Evolutionary conservation across 2,113 vertebrate genomes (phyloP).

Genomic region (Gasterosteus nipponicus): DNA sequence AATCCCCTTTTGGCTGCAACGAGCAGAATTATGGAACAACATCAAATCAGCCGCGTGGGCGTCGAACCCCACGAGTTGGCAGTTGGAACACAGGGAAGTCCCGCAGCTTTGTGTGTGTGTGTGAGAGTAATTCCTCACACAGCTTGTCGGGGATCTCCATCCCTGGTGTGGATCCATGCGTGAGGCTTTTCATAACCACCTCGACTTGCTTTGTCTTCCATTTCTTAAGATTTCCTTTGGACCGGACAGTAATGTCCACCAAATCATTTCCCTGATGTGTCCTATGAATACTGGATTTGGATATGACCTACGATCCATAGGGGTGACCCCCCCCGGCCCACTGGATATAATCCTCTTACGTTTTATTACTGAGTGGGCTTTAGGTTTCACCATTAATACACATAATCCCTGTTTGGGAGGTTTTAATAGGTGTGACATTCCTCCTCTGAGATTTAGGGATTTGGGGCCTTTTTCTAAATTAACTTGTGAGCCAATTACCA

Average conservation of each 20-base stretch:
- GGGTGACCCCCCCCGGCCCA: conserved; percentile 27
- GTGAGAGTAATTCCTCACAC: not conserved
- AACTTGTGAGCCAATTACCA: conserved; percentile 40
- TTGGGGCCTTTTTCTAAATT: conserved; percentile 33
- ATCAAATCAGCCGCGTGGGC: conserved; percentile 22
- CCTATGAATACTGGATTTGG: conserved; percentile 33
- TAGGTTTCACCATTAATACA: conserved; percentile 48
- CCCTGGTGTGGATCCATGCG: conserved; percentile 6
- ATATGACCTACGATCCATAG: conserved; percentile 29
- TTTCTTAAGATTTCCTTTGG: not conserved
- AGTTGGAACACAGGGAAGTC: not conserved
- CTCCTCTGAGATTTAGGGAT: conserved; percentile 35
- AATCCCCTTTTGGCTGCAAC: conserved; percentile 47
- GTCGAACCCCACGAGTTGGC: not conserved
- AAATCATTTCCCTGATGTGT: not conserved
- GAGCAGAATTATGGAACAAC: conserved; percentile 56
- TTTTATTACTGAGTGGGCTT: conserved; percentile 53
- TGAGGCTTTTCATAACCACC: not conserved
- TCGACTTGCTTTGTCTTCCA: not conserved
- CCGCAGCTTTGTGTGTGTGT: not conserved
- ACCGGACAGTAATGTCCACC: not conserved
- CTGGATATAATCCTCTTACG: conserved; percentile 62
- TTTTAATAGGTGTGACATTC: conserved; percentile 67
- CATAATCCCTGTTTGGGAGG: conserved; percentile 54
- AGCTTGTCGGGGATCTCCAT: conserved; percentile 8